Evolutionary conservation across 2,797 vertebrate genomes (phyloP), one percentile per base, ranked within the genome.

Genomic region (Podargus strigoides): DNA sequence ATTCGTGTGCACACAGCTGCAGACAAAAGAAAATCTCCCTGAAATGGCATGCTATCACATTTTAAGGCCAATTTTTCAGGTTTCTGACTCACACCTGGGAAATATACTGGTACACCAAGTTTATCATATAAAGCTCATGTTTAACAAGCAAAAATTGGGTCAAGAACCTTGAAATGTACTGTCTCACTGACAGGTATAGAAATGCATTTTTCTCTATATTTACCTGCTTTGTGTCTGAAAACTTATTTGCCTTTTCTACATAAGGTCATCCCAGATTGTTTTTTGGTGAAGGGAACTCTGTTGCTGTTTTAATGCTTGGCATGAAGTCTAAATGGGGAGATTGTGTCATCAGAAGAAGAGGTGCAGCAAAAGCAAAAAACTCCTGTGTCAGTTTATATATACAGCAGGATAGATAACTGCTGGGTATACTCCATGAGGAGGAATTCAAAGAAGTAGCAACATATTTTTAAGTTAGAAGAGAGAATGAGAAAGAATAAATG

Each of bases 11-110:
- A 93, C 84, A 95, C 77, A 63, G 42, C 27, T 42, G 72, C 77
- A 93, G 86, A 96, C 93, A 95, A 95, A 95, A 70, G 95, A 76
- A 90, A 95, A 93, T 85, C 59, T 95, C 30, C 59, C 86, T 74
- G 59, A 93, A 95, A 96, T 92, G 50, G 37, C 83, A 87, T 41
- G 39, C 80, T 80, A 92, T 92, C 93, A 86, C 74, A 89, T 84
- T 90, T 93, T 89, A 91, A 83, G 90, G 44, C 28, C 42, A 81
- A 81, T 92, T 85, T 86, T 94, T 95, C 93, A 95, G 89, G 81
- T 63, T 58, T 87, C 24, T 87, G 70, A 66, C 74, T 93, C 78
- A 89, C 81, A 94, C 70, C 56, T 89, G 88, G 81, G 92, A 95
- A 96, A 94, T 93, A 88, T 46, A 76, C 47, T 52, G 36, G 80